phyloP scores from a whole-genome alignment of 2,113 vertebrate species.

The Irena cyanogastra region DNA sequence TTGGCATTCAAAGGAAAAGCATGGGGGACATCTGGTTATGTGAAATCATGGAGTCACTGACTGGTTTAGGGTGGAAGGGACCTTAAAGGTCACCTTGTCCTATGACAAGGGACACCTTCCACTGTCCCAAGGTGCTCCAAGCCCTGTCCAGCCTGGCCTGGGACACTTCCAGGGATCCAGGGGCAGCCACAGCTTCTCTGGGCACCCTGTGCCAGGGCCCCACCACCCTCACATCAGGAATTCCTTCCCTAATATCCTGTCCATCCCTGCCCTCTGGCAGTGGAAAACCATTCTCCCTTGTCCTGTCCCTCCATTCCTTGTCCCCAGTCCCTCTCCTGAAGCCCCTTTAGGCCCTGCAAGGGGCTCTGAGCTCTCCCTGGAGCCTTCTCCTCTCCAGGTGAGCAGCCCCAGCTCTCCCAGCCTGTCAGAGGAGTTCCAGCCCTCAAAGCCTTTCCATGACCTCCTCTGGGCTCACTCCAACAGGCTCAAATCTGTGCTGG shows the following conservation, averaged over 20 bases:
- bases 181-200: neutral
- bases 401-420: fast-evolving
- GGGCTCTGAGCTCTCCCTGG: neutral
- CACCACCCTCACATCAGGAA: fast-evolving
- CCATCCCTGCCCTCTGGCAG: neutral
- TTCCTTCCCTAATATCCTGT: neutral
- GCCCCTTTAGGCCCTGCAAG: neutral
- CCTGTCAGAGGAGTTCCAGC: neutral
- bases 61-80: neutral
- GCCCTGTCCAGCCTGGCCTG: fast-evolving
- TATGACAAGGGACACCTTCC: fast-evolving
- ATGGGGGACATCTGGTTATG: neutral
- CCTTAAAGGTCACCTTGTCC: neutral
- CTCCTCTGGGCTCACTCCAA: neutral
- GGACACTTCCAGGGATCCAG: neutral
- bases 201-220: fast-evolving
- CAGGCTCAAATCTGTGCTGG: neutral
- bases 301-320: neutral
- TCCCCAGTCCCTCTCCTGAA: neutral
- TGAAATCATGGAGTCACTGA: neutral
- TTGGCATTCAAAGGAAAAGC: neutral
- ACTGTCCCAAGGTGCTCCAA: fast-evolving
- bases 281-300: neutral
- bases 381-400: neutral
- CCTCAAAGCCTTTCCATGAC: neutral